A percentile compares a stretch with the other conserved stretches of the same genome.
These are phyloP conservation scores for Podabrus alpinus DNA, from an alignment of 2,888 invertebrate genomes.

Conservation along the genomic window DNA sequence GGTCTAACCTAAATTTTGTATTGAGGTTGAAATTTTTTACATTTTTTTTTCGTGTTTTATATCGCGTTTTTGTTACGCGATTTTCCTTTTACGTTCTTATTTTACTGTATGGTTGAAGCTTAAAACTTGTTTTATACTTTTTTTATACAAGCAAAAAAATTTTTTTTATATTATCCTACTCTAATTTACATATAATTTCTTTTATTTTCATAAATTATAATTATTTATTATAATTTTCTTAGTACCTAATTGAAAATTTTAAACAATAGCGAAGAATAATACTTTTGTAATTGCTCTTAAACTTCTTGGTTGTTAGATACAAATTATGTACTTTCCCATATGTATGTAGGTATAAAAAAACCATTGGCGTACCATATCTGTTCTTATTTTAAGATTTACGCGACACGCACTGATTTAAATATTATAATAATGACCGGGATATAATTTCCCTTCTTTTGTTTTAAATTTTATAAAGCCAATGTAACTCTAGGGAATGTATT, in stretches of 20 bases:
- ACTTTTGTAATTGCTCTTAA: background rate
- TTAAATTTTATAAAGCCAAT: too few species aligned
- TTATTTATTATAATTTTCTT: background rate
- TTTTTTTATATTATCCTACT: background rate
- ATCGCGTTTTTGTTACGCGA: background rate
- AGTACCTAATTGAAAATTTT: background rate
- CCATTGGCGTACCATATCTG: background rate
- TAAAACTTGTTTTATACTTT: background rate
- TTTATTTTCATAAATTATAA: background rate
- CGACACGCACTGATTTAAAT: background rate
- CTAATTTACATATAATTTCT: background rate
- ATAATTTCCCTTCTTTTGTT: background rate
- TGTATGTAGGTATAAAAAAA: background rate
- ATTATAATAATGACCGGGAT: background rate
- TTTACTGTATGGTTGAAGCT: background rate
- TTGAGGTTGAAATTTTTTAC: background rate
- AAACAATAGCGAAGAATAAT: background rate
- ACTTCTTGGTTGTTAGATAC: background rate
- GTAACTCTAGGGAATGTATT: too few species aligned
- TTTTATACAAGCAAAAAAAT: background rate
- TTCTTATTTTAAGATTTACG: background rate
- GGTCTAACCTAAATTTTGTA: background rate
- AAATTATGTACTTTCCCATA: background rate
- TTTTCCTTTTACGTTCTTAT: background rate
- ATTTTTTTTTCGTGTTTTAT: background rate